Conservation (phyloP, 2,797 vertebrate species). For the Rhynchotus rufescens region DNA sequence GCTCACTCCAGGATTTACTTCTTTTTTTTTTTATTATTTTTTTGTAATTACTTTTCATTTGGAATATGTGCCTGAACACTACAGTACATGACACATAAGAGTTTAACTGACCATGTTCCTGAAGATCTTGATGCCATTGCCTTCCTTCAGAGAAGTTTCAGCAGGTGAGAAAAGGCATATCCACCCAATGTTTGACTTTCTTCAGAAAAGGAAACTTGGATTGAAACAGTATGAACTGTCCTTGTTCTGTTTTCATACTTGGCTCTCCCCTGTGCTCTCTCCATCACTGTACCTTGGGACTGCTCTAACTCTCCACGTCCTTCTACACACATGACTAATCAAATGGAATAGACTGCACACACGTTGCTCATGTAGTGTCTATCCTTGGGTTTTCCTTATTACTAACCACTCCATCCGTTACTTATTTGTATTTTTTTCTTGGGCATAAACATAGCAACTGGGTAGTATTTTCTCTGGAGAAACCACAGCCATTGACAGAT, state of each 20-base stretch:
- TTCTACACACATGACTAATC: not conserved
- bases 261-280: not conserved
- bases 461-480: not conserved
- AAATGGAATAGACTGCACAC: not conserved
- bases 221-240: not conserved
- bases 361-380: not conserved
- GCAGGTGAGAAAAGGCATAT: not conserved
- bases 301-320: not conserved
- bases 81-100: slow-evolving; percentile 17
- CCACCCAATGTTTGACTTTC: not conserved
- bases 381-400: not conserved
- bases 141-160: not conserved
- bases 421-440: not conserved
- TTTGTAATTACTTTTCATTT: slow-evolving; percentile 69
- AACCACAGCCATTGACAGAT: not conserved
- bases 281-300: not conserved
- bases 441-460: not conserved
- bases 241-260: rapidly evolving
- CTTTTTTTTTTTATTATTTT: not conserved
- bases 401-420: not conserved
- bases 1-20: slow-evolving; percentile 57
- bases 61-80: slow-evolving; percentile 30
- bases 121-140: not conserved
- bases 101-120: slow-evolving; percentile 30
- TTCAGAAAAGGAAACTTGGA: not conserved